Percentiles rank a stretch among this genome's conserved stretches.
These are phyloP conservation scores for Bradypus variegatus DNA, from an alignment of 2,797 vertebrate genomes.

Conservation along the genomic window DNA sequence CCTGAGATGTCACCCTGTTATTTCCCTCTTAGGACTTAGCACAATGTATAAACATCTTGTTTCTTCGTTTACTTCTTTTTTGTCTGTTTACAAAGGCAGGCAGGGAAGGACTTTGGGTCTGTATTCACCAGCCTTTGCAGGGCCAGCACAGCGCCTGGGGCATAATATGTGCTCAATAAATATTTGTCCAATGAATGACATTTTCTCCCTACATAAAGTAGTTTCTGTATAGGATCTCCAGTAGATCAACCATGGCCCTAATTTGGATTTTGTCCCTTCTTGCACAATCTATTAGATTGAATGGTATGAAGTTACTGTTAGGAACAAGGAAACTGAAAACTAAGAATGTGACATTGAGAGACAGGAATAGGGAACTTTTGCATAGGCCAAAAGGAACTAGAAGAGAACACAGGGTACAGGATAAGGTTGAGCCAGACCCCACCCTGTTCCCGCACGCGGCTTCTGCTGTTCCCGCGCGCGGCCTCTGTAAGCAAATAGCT, in stretches of 20 bases:
- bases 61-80: not conserved
- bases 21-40: not conserved
- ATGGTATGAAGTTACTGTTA: not conserved
- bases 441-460: no score
- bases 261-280: not conserved
- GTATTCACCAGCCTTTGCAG: not conserved
- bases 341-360: no score
- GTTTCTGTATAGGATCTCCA: not conserved
- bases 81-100: not conserved
- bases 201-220: not conserved
- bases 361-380: no score
- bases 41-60: not conserved
- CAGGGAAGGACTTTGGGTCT: not conserved
- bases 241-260: not conserved
- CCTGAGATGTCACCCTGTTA: not conserved
- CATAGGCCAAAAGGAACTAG: no score
- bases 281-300: not conserved
- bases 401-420: no score
- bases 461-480: no score
- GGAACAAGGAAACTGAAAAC: no score
- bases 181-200: not conserved
- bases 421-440: no score
- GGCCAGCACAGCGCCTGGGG: not conserved
- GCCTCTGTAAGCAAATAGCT: no score
- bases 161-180: constrained; percentile 3